A percentile compares a stretch with the other conserved stretches of the same genome.
phyloP scores from a whole-genome alignment of 2,888 invertebrate species.

The Trichopoda pennipes region DNA sequence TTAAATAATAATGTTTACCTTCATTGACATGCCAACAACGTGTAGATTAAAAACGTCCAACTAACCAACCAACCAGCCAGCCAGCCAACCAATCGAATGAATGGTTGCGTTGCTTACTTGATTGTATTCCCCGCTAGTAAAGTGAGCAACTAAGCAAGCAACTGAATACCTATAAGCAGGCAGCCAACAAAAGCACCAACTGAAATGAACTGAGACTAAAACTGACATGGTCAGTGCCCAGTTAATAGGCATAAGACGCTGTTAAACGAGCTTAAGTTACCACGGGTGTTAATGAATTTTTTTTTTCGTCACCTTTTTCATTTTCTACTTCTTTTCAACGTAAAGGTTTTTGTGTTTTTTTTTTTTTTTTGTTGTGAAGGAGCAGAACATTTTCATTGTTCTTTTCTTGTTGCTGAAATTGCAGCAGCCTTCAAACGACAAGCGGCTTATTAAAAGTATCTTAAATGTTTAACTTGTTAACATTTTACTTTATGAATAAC shows the following conservation, averaged over 20 bases:
- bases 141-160: constrained; percentile 16
- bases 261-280: constrained; percentile 68
- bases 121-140: constrained; percentile 2
- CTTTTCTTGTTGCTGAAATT: constrained; percentile 7
- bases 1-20: constrained; percentile 65
- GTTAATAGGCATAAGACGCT: constrained; percentile 68
- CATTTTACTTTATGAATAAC: constrained; percentile 55
- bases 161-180: constrained; percentile 37
- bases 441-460: constrained; percentile 66
- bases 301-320: constrained; percentile 70
- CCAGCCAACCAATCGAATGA: not conserved
- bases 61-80: not conserved
- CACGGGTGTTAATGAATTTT: constrained; percentile 70
- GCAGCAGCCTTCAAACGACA: constrained; percentile 58
- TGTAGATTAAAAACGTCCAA: constrained; percentile 59
- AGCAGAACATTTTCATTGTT: constrained; percentile 57
- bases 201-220: constrained; percentile 60
- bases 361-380: constrained; percentile 10
- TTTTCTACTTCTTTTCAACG: constrained; percentile 26
- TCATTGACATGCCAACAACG: constrained; percentile 66
- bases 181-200: constrained; percentile 44
- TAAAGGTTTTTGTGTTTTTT: constrained; percentile 22
- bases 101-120: constrained; percentile 11
- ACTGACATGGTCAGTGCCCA: constrained; percentile 62
- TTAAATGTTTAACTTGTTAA: constrained; percentile 67